These are phyloP conservation scores for Cyphomyrus plagiostoma DNA, from an alignment of 2,113 vertebrate genomes.

Conservation along the genomic window DNA sequence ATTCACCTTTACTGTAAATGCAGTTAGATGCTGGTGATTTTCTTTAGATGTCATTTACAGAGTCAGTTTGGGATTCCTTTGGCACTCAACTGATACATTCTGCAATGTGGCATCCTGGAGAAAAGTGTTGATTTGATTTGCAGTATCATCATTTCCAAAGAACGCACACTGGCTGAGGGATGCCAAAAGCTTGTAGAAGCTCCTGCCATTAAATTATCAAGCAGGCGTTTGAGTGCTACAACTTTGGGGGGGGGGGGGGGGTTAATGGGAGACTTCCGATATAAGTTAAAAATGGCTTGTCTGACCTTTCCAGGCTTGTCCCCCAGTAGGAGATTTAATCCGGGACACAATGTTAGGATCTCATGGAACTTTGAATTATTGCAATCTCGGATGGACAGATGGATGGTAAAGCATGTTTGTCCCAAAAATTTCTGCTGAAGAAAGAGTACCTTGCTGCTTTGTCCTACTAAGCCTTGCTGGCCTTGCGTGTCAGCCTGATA, in stretches of 20 bases:
- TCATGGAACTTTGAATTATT: conserved; percentile 9
- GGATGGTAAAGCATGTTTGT: conserved; percentile 6
- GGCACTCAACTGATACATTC: neutral
- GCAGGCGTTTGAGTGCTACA: neutral
- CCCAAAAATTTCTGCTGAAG: neutral
- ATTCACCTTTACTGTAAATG: neutral
- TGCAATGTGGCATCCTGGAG: neutral
- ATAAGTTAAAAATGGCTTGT: neutral
- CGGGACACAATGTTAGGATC: neutral
- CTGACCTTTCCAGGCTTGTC: conserved; percentile 12
- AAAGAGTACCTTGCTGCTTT: neutral
- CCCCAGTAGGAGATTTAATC: neutral
- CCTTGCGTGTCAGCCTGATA: neutral
- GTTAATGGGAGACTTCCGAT: neutral
- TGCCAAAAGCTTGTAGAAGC: neutral
- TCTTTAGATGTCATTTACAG: neutral
- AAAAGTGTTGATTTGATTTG: neutral
- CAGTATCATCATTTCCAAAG: neutral
- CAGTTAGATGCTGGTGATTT: neutral
- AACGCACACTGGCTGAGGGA: neutral
- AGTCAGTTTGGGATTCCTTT: neutral
- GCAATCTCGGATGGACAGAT: conserved; percentile 9
- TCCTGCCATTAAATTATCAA: neutral
- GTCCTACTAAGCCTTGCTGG: conserved; percentile 12
- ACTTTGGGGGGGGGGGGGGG: neutral